phyloP scores from a whole-genome alignment of 2,888 invertebrate genomes.

The Athalia cordata region DNA sequence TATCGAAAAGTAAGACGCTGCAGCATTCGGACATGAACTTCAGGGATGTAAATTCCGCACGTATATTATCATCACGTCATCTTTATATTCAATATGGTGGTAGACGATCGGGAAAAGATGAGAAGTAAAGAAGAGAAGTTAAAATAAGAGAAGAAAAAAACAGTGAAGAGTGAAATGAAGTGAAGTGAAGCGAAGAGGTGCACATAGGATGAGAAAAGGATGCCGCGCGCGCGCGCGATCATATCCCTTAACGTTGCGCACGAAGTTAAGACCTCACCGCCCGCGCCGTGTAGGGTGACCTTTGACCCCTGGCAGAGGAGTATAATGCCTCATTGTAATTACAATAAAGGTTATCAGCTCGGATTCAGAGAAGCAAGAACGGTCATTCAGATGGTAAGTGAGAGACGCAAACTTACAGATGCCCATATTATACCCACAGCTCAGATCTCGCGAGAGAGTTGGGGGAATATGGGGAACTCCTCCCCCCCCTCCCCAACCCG shows the following conservation, averaged over 20 bases:
- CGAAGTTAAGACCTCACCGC: constrained; percentile 43
- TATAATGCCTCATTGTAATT: constrained; percentile 70
- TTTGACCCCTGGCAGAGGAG: constrained; percentile 55
- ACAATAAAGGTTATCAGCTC: constrained; percentile 69
- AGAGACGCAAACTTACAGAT: constrained; percentile 42
- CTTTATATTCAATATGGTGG: neutral
- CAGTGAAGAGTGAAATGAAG: constrained; percentile 29
- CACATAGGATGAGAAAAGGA: neutral
- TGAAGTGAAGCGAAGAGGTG: neutral
- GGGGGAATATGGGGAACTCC: neutral
- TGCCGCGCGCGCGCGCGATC: neutral
- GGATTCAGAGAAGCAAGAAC: constrained; percentile 62
- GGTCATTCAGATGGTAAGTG: constrained; percentile 52
- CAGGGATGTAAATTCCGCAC: too few relatives aligned
- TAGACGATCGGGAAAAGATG: constrained; percentile 22
- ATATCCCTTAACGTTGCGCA: constrained; percentile 31
- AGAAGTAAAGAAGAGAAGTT: constrained; percentile 42
- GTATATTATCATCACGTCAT: neutral
- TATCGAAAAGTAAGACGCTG: too few relatives aligned
- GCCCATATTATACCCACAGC: neutral
- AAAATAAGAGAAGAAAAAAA: constrained; percentile 41
- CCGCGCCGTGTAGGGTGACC: constrained; percentile 13
- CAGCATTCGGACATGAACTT: too few relatives aligned
- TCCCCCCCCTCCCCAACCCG: neutral
- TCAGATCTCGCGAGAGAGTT: constrained; percentile 12